phyloP scores from a whole-genome alignment of 2,113 vertebrate genomes.

The Brevimyrus niger region DNA sequence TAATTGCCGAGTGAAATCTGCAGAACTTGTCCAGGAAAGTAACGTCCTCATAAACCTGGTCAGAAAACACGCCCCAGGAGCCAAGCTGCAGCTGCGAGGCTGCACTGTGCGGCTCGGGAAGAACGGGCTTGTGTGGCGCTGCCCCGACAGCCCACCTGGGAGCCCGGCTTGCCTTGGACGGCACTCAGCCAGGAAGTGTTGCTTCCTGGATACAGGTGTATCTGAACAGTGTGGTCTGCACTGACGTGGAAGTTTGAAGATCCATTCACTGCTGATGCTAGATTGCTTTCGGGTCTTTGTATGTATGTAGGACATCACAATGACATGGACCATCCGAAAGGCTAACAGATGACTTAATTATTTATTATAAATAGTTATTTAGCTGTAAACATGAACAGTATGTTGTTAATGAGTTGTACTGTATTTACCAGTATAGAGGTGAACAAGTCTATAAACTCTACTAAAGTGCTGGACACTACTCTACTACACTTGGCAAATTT shows the following conservation, averaged over 20 bases:
- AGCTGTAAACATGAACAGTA: not conserved
- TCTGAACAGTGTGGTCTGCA: not conserved
- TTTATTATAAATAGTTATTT: not conserved
- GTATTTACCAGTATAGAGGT: not conserved
- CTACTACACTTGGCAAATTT: not conserved
- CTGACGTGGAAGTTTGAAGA: not conserved
- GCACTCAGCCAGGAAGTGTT: not conserved
- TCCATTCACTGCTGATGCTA: not conserved
- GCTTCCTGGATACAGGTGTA: not conserved
- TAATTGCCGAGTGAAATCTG: not conserved
- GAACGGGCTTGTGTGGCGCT: not conserved
- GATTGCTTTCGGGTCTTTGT: not conserved
- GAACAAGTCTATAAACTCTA: not conserved
- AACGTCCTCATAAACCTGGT: not conserved
- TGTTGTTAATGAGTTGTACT: not conserved
- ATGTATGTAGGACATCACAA: not conserved
- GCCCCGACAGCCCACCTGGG: not conserved
- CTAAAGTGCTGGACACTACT: not conserved
- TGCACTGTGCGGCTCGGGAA: not conserved
- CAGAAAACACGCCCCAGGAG: not conserved
- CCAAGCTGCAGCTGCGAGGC: not conserved
- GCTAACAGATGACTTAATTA: not conserved
- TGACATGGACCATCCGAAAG: not conserved
- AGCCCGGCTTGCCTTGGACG: not conserved
- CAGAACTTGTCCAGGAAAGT: not conserved